Conservation (phyloP, 92 coral and sea anemone genomes). For the Phymanthus crucifer region DNA sequence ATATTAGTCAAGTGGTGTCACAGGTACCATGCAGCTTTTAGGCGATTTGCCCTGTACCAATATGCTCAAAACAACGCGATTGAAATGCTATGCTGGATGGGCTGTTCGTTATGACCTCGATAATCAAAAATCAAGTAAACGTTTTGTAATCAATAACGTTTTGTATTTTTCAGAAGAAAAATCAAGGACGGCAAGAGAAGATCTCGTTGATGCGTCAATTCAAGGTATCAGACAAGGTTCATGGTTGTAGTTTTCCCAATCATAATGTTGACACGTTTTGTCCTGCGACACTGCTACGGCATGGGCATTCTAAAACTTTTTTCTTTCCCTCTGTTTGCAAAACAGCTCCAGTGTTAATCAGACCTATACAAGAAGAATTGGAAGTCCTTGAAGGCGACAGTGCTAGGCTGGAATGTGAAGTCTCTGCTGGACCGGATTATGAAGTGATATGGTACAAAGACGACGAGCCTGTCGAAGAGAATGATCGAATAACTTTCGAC, state of each 20-base stretch:
- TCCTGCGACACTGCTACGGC: not conserved
- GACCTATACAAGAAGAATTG: constrained; percentile 69
- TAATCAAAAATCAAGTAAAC: not conserved
- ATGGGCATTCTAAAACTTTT: not conserved
- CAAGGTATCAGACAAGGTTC: too few species aligned
- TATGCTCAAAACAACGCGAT: not conserved
- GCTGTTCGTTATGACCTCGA: not conserved
- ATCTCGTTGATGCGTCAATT: constrained; percentile 18
- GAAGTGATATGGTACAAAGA: constrained; percentile 84
- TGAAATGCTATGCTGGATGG: not conserved
- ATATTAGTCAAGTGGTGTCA: constrained; percentile 3
- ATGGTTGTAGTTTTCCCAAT: not conserved
- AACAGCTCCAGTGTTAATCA: constrained; percentile 50
- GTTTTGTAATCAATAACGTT: not conserved
- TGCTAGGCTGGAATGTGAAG: constrained; percentile 75
- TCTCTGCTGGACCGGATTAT: constrained; percentile 61
- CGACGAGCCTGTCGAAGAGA: constrained; percentile 69
- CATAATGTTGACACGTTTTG: not conserved
- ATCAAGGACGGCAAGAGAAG: not conserved
- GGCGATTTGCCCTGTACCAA: constrained; percentile 20
- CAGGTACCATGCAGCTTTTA: constrained; percentile 21
- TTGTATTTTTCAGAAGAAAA: not conserved
- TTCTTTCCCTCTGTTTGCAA: not conserved
- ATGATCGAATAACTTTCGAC: constrained; percentile 66
- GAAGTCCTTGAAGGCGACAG: constrained; percentile 89